Conservation (phyloP, 2,888 invertebrate genomes). For the Aelia acuminata region DNA sequence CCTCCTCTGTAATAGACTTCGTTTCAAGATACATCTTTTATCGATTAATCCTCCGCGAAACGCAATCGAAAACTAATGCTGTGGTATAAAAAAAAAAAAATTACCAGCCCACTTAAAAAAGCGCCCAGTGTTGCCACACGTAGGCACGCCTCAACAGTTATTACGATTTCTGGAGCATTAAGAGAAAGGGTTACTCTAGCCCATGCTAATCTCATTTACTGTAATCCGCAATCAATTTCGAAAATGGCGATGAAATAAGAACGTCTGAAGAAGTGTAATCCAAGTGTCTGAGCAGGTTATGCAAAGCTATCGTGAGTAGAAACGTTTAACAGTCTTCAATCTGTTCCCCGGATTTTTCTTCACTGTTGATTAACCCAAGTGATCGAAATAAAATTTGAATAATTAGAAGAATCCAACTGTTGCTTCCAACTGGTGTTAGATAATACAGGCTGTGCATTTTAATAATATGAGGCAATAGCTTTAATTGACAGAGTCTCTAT, state of each 20-base stretch:
- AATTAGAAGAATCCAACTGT: neutral
- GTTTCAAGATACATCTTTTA: neutral
- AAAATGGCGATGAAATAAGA: slow-evolving; percentile 6
- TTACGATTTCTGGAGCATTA: neutral
- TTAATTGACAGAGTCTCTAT: neutral
- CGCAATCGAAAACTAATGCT: neutral
- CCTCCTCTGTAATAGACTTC: too few species aligned
- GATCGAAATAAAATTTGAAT: neutral
- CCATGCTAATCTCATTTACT: neutral
- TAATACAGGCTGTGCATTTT: neutral
- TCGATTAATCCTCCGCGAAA: neutral
- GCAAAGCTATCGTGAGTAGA: neutral
- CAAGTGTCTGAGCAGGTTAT: neutral
- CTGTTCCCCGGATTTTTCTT: too few species aligned
- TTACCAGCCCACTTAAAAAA: neutral
- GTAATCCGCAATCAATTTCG: neutral
- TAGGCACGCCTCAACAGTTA: neutral
- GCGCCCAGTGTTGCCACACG: neutral
- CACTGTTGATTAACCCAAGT: too few species aligned
- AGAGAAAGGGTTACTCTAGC: neutral
- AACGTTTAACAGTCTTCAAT: neutral
- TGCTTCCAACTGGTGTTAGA: neutral
- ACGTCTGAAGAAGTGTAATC: neutral
- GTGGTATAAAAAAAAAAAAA: neutral
- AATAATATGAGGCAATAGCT: neutral